These are phyloP conservation scores for Trissolcus japonicus DNA, from an alignment of 2,888 invertebrate species.

Conservation along the genomic window DNA sequence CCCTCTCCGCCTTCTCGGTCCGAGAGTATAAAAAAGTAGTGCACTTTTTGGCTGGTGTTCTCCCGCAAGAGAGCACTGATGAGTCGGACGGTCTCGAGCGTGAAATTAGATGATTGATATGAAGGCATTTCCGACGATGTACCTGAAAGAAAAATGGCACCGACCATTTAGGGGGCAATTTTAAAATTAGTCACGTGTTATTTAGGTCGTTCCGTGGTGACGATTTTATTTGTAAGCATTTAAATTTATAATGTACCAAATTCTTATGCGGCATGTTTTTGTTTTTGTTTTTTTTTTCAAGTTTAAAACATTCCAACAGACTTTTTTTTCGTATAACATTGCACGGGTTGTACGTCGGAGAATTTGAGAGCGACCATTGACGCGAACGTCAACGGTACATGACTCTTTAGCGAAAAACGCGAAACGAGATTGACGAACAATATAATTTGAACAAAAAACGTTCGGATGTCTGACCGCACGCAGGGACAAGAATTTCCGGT, in stretches of 20 bases:
- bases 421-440: conserved; percentile 6
- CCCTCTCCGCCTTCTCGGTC: too few species aligned
- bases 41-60: neutral
- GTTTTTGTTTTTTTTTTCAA: too few species aligned
- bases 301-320: too few species aligned
- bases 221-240: neutral
- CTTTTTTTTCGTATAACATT: too few species aligned
- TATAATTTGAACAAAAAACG: conserved; percentile 27
- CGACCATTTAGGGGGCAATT: conserved; percentile 13
- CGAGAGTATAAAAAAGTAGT: too few species aligned
- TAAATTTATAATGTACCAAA: neutral
- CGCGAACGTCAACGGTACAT: neutral
- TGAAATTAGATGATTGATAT: conserved; percentile 41
- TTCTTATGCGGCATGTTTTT: neutral
- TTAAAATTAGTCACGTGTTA: conserved; percentile 22
- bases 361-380: too few species aligned
- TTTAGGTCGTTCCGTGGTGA: neutral
- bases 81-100: conserved; percentile 17
- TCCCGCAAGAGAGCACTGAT: conserved; percentile 14
- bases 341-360: too few species aligned
- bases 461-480: conserved; percentile 36
- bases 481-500: conserved; percentile 47
- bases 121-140: neutral
- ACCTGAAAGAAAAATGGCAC: conserved; percentile 15
- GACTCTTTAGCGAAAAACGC: neutral